Evolutionary conservation across 2,888 invertebrate species (phyloP), one percentile per base, ranked within the genome.

Genomic region (Epirrhoe alternata): DNA sequence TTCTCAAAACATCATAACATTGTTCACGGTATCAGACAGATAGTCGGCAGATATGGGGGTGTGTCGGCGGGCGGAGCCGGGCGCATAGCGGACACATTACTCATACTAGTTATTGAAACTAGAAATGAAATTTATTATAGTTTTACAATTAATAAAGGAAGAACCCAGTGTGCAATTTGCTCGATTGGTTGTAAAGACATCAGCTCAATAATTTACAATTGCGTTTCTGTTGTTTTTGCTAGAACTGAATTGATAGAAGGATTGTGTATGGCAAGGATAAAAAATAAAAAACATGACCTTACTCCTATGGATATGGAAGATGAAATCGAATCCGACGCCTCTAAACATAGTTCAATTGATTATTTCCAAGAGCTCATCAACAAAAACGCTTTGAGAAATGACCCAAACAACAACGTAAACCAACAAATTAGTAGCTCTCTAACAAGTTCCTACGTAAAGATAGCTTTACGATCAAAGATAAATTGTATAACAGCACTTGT

Each of bases 1-100:
- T 58, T 71, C 66, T 64, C 65, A 56, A 71, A 56, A 67, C 56
- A 68, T 65, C 64, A 30, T 82, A 81, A 82, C 80, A 80, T 73
- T 80, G 80, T 79, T 83, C 80, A 81, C 83, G 85, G 83, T 82
- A 86, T 87, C 84, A 66, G 74, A 70, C 69, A 81, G 86, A 88
- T 87, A 84, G 76, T 77, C 72, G 76, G 73, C 74, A 80, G 86
- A 88, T 86, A 83, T 60, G 73, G 80, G 83, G 92, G 92, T 82
- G 92, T 89, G 89, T 80, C 86, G 61, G 56, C 78, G 77, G 91
- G 92, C 90, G 91, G 89, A 79, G 85, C 71, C 81, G 77, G 79
- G 73, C 81, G 78, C 80, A 82, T 76, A 81, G 76, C 80, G 84
- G 74, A 81, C 80, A 79, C 84, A 87, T 85, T 87, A 86, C 86